These are phyloP conservation scores for Aramus guarauna DNA, from an alignment of 2,113 vertebrate species.

Conservation along the genomic window DNA sequence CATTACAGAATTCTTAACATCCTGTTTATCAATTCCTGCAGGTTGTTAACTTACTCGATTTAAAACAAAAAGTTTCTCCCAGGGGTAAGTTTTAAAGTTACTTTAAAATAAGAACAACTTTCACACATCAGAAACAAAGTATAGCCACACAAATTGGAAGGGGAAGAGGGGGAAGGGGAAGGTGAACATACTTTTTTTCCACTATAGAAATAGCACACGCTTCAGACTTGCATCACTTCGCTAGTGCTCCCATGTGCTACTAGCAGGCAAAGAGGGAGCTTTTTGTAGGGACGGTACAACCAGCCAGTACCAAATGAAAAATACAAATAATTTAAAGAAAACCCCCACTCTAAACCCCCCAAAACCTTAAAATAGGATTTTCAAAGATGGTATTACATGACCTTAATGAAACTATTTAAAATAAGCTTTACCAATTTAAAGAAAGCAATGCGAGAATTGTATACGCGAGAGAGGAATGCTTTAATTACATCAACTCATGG, in stretches of 20 bases:
- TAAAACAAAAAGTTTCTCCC: neutral
- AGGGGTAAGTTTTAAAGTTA: neutral
- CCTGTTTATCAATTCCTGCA: slow-evolving; percentile 30
- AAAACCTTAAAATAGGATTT: neutral
- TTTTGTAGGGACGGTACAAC: neutral
- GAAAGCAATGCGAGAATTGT: neutral
- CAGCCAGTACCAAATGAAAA: neutral
- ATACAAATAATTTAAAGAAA: neutral
- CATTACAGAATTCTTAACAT: neutral
- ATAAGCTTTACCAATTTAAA: neutral
- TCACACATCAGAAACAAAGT: neutral
- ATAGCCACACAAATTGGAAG: neutral
- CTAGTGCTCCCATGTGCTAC: neutral
- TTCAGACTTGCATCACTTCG: neutral
- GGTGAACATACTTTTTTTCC: neutral
- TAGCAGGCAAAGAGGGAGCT: neutral
- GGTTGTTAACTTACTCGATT: neutral
- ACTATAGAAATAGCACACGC: accelerated
- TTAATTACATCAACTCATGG: neutral
- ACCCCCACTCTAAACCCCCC: neutral
- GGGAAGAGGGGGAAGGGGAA: neutral
- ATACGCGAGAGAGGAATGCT: neutral
- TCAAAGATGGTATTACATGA: neutral
- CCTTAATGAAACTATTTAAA: neutral
- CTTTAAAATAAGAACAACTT: neutral